Base-by-base conservation (phyloP, 2,797 vertebrate genomes). In the Epinephelus coioides region DNA sequence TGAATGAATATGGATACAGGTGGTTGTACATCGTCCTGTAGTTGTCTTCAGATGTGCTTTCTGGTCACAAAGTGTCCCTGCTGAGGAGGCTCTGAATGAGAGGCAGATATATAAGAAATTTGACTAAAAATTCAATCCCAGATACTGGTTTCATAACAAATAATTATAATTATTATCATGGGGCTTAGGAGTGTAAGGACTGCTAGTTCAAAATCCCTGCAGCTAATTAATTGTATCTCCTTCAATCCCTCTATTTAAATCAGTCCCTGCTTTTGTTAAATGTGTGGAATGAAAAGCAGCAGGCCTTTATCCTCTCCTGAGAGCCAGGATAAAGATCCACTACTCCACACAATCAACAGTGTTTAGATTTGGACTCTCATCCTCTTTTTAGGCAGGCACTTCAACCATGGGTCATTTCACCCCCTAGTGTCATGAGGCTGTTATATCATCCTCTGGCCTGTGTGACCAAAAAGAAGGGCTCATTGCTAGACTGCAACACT, bases 361-460 rank as follows among this genome's bases (percentile, higher is more conserved):
- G 49, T 70, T 12, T 25, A 43, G 50, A 69, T 75, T 57, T 73
- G 54, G 69, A 79, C 78, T 74, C 62, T 71, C 46, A 17, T 25
- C 30, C 53, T 79, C 59, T 71, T 54, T 66, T 80, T 73, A 61
- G 71, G 76, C 47, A 59, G 46, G 57, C 69, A 51, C 60, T 79
- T 85, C 64, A 87, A 86, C 81, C 51, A 67, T 62, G 76, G 65
- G 73, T 84, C 76, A 82, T 89, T 89, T 88, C 86, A 70, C 86
- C 88, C 74, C 68, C 83, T 89, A 72, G 80, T 84, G 87, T 83
- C 80, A 83, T 63, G 69, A 79, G 64, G 64, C 65, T 76, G 83
- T 76, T 76, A 76, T 70, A 73, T 84, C 82, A 86, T 65, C 81
- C 56, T 65, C 49, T 73, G 72, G 47, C 25, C 27, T 62, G 27